Evolutionary conservation across 2,888 invertebrate species (phyloP), one percentile per base, ranked within the genome.

Genomic region (Cordilura impudica): DNA sequence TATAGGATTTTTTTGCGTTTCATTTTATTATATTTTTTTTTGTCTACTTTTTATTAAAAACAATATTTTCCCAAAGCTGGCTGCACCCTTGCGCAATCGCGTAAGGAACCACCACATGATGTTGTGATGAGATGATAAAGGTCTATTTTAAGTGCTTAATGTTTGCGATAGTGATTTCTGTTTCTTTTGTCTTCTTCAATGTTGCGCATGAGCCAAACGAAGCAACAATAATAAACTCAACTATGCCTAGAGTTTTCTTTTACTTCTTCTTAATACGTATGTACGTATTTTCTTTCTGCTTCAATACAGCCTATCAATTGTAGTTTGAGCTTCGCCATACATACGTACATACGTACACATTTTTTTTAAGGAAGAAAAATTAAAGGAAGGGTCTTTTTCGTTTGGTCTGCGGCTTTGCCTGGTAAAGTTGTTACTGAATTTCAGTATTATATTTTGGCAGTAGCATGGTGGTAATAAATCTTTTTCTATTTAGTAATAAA

Each of bases 381-480:
- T 60, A 74, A 75, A 51, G 67, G 63, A 75, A 75, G 75, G 71
- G 26, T 67, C 58, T 58, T 58, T 54, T 19, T 58, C 51, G 6
- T 19, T 31, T 47, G 47, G 31, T 63, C 49, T 63, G 29, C 29
- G n/a, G 45, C 8, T 56, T 26, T 26, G 3, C 6, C 26, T 56
- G 10, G 16, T 21, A 29, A n/a, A 45, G 23, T 61, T 45, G 26
- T 61, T 43, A 26, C 45, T 43, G 16, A 29, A 16, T 47, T 43
- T 43, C 3, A 19, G 14, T 26, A 66, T 74, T 65, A 61, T 75
- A 72, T 79, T 79, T 75, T 79, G 79, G 79, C 79, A 76, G 75
- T 79, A 76, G 75, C 79, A 75, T 79, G 75, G 73, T 67, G 79
- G 79, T 76, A 79, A 79, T 79, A 79, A 79, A 79, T 79, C 79